Evolutionary conservation across 2,888 invertebrate species (phyloP).

Genomic region (Plusia festucae): DNA sequence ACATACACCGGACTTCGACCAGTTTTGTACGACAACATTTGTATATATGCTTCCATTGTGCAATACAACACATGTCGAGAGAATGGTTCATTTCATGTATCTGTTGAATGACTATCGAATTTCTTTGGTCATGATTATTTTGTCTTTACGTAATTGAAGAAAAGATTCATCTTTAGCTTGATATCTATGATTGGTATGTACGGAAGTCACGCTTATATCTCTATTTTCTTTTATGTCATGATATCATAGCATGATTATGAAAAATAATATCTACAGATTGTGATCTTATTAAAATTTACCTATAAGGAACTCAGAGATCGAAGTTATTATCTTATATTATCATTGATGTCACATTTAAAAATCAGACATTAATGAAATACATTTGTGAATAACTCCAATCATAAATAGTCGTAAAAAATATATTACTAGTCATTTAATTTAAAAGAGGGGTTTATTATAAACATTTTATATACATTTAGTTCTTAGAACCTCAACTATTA

Average conservation of each 20-base stretch:
- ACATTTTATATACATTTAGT: no score
- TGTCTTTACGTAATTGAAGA: neutral
- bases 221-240: neutral
- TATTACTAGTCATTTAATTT: no score
- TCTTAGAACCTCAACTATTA: no score
- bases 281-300: neutral
- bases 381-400: no score
- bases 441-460: no score
- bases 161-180: neutral
- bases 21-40: conserved; percentile 30
- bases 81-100: conserved; percentile 20
- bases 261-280: neutral
- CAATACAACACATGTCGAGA: conserved; percentile 34
- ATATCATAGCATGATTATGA: neutral
- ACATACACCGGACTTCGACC: conserved; percentile 51
- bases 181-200: neutral
- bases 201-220: neutral
- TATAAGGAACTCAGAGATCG: no score
- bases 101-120: conserved; percentile 2
- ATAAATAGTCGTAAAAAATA: no score
- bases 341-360: no score
- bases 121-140: neutral
- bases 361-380: no score
- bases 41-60: conserved; percentile 47
- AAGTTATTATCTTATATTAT: no score